phyloP scores from a whole-genome alignment of 1,140 invertebrate genomes.

The Oncopodura yosiiana region DNA sequence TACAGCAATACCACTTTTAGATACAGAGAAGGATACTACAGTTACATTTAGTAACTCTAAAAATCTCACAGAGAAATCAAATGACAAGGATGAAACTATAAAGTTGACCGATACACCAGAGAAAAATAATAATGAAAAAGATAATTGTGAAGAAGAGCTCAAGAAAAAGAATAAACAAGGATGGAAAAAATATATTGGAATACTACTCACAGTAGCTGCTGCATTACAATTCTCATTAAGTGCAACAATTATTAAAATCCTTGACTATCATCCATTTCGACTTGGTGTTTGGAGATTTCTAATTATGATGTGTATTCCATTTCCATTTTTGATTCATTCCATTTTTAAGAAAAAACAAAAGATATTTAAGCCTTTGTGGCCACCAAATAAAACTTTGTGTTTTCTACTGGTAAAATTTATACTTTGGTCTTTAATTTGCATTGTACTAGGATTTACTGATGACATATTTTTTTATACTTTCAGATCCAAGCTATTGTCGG shows the following conservation, averaged over 20 bases:
- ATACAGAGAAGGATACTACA: no score
- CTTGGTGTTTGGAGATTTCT: conserved; percentile 20
- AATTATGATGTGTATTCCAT: conserved; percentile 9
- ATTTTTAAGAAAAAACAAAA: neutral
- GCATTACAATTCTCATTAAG: conserved; percentile 14
- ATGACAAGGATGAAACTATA: neutral
- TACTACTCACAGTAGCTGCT: conserved; percentile 4
- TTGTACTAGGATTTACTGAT: no score
- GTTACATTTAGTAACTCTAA: neutral
- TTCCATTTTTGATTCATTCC: conserved; percentile 15
- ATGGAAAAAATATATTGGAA: conserved; percentile 8
- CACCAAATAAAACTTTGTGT: neutral
- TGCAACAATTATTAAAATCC: conserved; percentile 11
- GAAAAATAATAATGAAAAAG: neutral
- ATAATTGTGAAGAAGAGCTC: neutral
- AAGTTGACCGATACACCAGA: neutral
- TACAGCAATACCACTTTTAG: no score
- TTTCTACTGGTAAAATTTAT: conserved; percentile 11
- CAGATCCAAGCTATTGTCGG: conserved; percentile 11
- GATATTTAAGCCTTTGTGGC: conserved; percentile 11
- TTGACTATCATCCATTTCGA: conserved; percentile 17
- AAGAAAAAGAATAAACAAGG: neutral
- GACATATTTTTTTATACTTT: neutral
- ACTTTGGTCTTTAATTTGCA: no score
- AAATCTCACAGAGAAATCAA: neutral